Conservation (phyloP, 2,888 invertebrate species). For the Chloroclysta siterata region DNA sequence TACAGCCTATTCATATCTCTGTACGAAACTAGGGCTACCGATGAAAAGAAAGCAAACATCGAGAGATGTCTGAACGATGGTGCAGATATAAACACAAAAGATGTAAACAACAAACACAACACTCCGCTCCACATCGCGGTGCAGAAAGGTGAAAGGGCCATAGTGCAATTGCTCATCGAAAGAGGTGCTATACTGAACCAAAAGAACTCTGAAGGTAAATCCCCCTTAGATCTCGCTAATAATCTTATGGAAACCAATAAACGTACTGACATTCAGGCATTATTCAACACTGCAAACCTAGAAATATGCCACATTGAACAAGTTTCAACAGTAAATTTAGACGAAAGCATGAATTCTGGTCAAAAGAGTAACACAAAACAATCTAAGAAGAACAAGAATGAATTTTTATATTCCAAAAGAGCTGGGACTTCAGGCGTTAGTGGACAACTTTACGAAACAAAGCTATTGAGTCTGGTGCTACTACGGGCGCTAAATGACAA, state of each 20-base stretch:
- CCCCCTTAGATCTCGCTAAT: slow-evolving; percentile 43
- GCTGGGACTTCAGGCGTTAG: slow-evolving; percentile 38
- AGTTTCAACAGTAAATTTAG: slow-evolving; percentile 4
- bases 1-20: slow-evolving; percentile 38
- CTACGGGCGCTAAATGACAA: slow-evolving; percentile 48
- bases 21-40: slow-evolving; percentile 31
- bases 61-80: slow-evolving; percentile 38
- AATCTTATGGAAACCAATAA: slow-evolving; percentile 17
- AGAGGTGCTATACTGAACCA: slow-evolving; percentile 37
- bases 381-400: slow-evolving; percentile 17
- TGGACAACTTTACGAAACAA: slow-evolving; percentile 47
- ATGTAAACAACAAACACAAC: slow-evolving; percentile 43
- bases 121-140: slow-evolving; percentile 47
- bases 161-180: slow-evolving; percentile 41
- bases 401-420: slow-evolving; percentile 33
- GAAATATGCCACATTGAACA: slow-evolving; percentile 8
- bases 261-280: slow-evolving; percentile 21
- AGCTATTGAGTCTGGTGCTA: slow-evolving; percentile 49
- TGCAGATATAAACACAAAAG: slow-evolving; percentile 46
- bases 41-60: slow-evolving; percentile 39
- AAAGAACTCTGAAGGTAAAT: slow-evolving; percentile 39
- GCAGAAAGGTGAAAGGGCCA: slow-evolving; percentile 35
- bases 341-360: not conserved
- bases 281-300: slow-evolving; percentile 9
- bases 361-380: slow-evolving; percentile 11